Evolutionary conservation across 1,140 invertebrate genomes (phyloP).

Genomic region (Berghia stephanieae): DNA sequence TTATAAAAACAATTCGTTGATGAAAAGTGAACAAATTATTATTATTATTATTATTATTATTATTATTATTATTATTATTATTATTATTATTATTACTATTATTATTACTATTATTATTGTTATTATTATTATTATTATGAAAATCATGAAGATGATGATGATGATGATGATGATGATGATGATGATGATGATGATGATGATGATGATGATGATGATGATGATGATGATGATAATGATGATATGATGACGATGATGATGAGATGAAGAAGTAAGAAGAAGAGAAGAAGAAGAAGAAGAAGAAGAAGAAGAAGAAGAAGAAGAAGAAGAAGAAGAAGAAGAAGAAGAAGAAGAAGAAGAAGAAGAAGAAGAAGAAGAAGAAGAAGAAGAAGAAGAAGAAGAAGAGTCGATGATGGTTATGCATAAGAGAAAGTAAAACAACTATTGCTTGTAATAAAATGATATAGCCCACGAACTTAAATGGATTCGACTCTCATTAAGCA

Average conservation of each 20-base stretch:
- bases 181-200: background rate
- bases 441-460: no score
- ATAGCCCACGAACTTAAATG: no score
- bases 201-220: background rate
- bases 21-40: no score
- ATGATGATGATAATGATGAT: background rate
- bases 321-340: slow-evolving; percentile 19
- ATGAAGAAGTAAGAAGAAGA: background rate
- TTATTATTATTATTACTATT: no score
- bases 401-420: no score
- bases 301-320: slow-evolving; percentile 1
- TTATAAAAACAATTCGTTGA: no score
- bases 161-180: slow-evolving; percentile 12
- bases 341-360: slow-evolving; percentile 5
- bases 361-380: slow-evolving; percentile 20
- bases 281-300: slow-evolving; percentile 23
- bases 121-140: no score
- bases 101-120: no score
- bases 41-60: no score
- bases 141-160: slow-evolving; percentile 9
- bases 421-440: no score
- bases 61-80: no score
- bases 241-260: background rate
- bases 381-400: slow-evolving; percentile 23
- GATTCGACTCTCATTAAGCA: no score